phyloP scores from a whole-genome alignment of 30 jellyfish, hydroid and myxozoan species.

The Euphysa ruthae region DNA sequence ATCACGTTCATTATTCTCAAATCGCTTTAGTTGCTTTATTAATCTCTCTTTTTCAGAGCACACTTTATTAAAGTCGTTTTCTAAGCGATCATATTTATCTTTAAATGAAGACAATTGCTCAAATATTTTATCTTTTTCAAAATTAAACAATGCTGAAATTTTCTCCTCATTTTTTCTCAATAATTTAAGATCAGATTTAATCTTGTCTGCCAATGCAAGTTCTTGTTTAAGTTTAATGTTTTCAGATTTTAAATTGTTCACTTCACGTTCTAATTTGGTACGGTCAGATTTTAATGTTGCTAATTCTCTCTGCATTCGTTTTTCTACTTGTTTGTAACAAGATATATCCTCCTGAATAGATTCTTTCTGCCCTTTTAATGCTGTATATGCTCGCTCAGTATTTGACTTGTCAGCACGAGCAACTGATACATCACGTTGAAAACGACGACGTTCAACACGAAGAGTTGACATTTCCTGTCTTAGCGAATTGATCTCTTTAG shows the following conservation, averaged over 20 bases:
- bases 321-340: conserved; percentile 80
- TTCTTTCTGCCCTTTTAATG: conserved; percentile 87
- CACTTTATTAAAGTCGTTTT: conserved; percentile 55
- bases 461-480: conserved; percentile 85
- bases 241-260: conserved; percentile 69
- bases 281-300: conserved; percentile 71
- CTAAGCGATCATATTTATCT: conserved; percentile 65
- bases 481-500: conserved; percentile 68
- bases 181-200: conserved; percentile 60
- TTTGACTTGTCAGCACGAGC: conserved; percentile 89
- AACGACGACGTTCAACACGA: conserved; percentile 90
- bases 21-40: conserved; percentile 63
- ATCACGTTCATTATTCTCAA: conserved; percentile 28
- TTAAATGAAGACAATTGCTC: conserved; percentile 47
- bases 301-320: conserved; percentile 72
- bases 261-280: conserved; percentile 85
- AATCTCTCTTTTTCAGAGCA: conserved; percentile 72
- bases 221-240: conserved; percentile 77
- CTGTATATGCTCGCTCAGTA: conserved; percentile 93
- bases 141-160: conserved; percentile 47
- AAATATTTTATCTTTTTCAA: conserved; percentile 61
- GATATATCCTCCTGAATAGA: conserved; percentile 76
- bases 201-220: conserved; percentile 68
- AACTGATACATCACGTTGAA: conserved; percentile 88
- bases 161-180: conserved; percentile 90